Conservation (phyloP, 2,888 invertebrate species). For the Metallyticus violacea region DNA sequence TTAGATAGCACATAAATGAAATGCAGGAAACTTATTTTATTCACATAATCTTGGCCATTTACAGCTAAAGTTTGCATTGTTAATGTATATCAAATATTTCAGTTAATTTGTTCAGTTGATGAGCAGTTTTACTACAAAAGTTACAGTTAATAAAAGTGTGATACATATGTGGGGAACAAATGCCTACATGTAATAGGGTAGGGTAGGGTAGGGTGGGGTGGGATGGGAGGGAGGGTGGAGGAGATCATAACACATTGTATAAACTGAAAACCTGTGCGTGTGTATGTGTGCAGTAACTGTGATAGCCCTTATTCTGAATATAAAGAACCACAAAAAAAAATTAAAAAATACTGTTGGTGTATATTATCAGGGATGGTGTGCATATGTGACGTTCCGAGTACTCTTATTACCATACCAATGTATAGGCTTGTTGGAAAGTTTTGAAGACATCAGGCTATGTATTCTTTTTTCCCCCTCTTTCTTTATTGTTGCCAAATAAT, state of each 20-base stretch:
- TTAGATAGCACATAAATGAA: background rate
- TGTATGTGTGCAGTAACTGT: slow-evolving; percentile 33
- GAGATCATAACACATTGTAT: slow-evolving; percentile 13
- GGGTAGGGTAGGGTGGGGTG: background rate
- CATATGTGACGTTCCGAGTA: slow-evolving; percentile 16
- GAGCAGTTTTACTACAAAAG: slow-evolving; percentile 21
- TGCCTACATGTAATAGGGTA: background rate
- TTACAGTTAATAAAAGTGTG: slow-evolving; percentile 18
- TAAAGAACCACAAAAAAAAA: background rate
- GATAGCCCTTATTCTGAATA: slow-evolving; percentile 28
- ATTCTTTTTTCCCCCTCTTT: slow-evolving; percentile 18
- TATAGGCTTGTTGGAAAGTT: slow-evolving; percentile 30
- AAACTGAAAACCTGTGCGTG: slow-evolving; percentile 9
- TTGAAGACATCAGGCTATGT: slow-evolving; percentile 20
- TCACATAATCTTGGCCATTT: slow-evolving; percentile 18
- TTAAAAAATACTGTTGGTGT: slow-evolving; percentile 22
- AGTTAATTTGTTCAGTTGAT: slow-evolving; percentile 1
- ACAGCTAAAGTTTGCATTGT: slow-evolving; percentile 8
- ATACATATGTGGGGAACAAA: slow-evolving; percentile 6
- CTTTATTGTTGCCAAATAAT: slow-evolving; percentile 16
- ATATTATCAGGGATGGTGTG: slow-evolving; percentile 29
- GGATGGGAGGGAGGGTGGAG: slow-evolving; percentile 20
- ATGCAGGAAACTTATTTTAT: slow-evolving; percentile 11
- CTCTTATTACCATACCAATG: slow-evolving; percentile 13
- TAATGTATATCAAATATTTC: background rate